Conservation (phyloP, 2,113 vertebrate genomes). For the Euleptes europaea region DNA sequence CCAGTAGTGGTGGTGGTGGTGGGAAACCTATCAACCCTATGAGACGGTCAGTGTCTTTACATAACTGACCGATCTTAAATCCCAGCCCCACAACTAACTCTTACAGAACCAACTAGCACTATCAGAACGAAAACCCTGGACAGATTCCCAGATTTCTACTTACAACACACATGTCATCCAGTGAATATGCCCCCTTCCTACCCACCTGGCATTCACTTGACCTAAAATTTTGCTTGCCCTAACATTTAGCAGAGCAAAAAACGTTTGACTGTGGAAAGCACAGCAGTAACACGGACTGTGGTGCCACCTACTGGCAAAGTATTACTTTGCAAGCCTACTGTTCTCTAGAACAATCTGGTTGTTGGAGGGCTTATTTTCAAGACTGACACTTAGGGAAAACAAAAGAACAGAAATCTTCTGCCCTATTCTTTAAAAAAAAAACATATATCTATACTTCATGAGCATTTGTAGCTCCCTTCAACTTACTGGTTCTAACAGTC, state of each 20-base stretch:
- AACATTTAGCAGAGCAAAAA: not conserved
- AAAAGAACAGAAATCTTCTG: too few relatives aligned
- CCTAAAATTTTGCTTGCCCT: not conserved
- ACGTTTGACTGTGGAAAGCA: not conserved
- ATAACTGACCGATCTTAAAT: not conserved
- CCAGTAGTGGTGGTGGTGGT: too few relatives aligned
- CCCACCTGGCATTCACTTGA: not conserved
- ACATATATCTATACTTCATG: not conserved
- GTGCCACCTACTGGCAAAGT: conserved; percentile 53
- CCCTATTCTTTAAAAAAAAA: not conserved
- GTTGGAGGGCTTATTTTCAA: not conserved
- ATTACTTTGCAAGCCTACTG: not conserved
- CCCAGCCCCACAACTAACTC: not conserved
- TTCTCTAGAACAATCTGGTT: not conserved
- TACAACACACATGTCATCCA: conserved; percentile 1
- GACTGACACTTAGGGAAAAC: not conserved
- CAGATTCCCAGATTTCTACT: not conserved
- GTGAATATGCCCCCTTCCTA: not conserved
- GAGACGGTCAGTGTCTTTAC: too few relatives aligned
- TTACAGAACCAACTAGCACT: too few relatives aligned
- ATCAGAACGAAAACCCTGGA: not conserved
- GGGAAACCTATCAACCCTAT: too few relatives aligned
- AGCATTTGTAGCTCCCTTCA: not conserved
- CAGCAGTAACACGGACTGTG: conserved; percentile 23
- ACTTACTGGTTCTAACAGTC: too few relatives aligned